Evolutionary conservation across 37 sponge, comb jelly and placozoan genomes (phyloP), one percentile per base, ranked within the genome.

Genomic region (Bolinopsis microptera): DNA sequence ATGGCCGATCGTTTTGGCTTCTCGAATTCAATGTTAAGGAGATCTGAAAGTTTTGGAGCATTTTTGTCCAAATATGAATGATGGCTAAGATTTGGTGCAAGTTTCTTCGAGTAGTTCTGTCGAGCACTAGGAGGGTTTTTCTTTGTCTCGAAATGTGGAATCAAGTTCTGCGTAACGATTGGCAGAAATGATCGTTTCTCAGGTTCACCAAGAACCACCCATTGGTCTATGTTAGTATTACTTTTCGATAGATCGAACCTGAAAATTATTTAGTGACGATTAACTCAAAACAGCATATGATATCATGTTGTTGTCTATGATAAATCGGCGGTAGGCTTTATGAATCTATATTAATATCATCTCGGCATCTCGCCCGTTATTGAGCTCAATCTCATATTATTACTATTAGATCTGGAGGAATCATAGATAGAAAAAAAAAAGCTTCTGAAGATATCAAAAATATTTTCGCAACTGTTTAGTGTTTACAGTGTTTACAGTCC

Each of bases 221-320:
- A 21, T 77, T 77, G 80, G 0, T 35, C 21, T 8, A 77, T 77
- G 80, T 77, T 77, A 34, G 80, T 34, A 32, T 77, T 77, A 18
- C 80, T 77, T 32, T 77, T 77, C 35, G 80, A 35, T 27, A 77
- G 80, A 32, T 77, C 80, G 33, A 77, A 77, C 80, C 80, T 77
- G 74, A n/a, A 22, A 48, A 48, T n/a, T n/a, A n/a, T n/a, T n/a
- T n/a, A n/a, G n/a, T n/a, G n/a, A n/a, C n/a, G n/a, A n/a, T n/a
- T n/a, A n/a, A n/a, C n/a, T n/a, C n/a, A n/a, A n/a, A n/a, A 61
- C 9, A 9, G 18, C 68, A 61, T 61, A 9, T 9, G 68, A 21
- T 18, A 61, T 61, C 68, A 61, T 61, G 68, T 9, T 21, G 9
- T 18, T 61, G 16, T 21, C 18, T 21, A 61, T 61, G 68, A n/a